Evolutionary conservation across 2,797 vertebrate genomes (phyloP).

Genomic region (Rhynchotus rufescens): DNA sequence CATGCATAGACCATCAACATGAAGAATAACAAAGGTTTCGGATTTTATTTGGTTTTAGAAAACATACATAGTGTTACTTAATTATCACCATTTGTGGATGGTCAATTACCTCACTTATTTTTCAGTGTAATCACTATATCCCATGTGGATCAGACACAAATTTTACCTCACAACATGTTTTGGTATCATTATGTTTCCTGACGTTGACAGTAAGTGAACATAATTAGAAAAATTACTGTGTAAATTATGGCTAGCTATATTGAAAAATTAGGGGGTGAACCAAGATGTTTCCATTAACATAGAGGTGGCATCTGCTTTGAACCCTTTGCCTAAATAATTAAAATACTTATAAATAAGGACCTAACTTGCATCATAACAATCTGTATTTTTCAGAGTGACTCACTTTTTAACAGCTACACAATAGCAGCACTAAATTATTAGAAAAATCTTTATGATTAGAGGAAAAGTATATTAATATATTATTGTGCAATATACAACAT

Average conservation of each 20-base stretch:
- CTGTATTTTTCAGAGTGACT: not conserved
- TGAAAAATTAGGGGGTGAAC: not conserved
- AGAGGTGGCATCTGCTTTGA: constrained; percentile 21
- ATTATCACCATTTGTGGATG: not conserved
- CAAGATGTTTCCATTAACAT: constrained; percentile 11
- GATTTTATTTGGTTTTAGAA: not conserved
- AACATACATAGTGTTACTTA: not conserved
- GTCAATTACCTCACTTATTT: not conserved
- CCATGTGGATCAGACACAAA: not conserved
- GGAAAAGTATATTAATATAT: not conserved
- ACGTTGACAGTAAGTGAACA: not conserved
- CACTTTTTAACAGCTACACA: not conserved
- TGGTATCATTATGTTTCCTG: not conserved
- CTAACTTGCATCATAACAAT: not conserved
- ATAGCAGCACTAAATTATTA: not conserved
- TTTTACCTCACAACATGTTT: not conserved
- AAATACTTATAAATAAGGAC: not conserved
- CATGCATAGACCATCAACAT: not conserved
- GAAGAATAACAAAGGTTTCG: not conserved
- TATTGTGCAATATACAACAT: not conserved
- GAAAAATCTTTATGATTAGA: not conserved
- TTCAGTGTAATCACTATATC: not conserved
- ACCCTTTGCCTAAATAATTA: not conserved
- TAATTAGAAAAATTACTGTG: constrained; percentile 15
- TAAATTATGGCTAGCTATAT: not conserved